A percentile compares a stretch with the other conserved stretches of the same genome.
These are phyloP conservation scores for Aphelenchoides fujianensis DNA, from an alignment of 1,140 invertebrate genomes.

Conservation along the genomic window DNA sequence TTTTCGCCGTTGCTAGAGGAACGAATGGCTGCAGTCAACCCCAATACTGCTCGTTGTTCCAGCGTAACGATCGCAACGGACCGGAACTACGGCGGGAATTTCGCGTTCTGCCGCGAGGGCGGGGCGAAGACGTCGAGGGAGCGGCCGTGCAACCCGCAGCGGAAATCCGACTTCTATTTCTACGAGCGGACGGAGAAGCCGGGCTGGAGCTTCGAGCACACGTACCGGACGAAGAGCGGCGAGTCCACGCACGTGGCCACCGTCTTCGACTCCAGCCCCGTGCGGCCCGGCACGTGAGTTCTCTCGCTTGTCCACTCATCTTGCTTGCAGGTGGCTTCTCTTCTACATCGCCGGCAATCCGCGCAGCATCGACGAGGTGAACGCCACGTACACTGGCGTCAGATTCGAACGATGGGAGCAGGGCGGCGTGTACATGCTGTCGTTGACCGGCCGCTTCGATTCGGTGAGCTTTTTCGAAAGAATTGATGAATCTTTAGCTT, in stretches of 20 bases:
- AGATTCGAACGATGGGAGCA: constrained; percentile 23
- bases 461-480: too few relatives aligned
- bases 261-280: constrained; percentile 29
- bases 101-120: constrained; percentile 42
- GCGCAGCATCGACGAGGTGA: neutral
- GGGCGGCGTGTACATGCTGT: constrained; percentile 5
- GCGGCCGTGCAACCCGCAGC: constrained; percentile 49
- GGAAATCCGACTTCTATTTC: constrained; percentile 50
- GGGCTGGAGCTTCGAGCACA: neutral
- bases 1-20: too few relatives aligned
- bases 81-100: constrained; percentile 29
- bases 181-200: constrained; percentile 35
- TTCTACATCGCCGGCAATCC: neutral
- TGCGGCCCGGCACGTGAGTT: constrained; percentile 45
- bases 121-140: neutral
- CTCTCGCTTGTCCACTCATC: neutral
- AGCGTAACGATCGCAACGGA: constrained; percentile 36
- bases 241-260: constrained; percentile 12
- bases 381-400: constrained; percentile 34
- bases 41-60: constrained; percentile 6
- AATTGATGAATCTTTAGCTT: neutral
- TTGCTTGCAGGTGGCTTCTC: neutral
- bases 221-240: constrained; percentile 3
- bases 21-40: too few relatives aligned
- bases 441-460: constrained; percentile 18